Base-by-base conservation (phyloP, 2,113 vertebrate genomes). In the Pardalotus punctatus region DNA sequence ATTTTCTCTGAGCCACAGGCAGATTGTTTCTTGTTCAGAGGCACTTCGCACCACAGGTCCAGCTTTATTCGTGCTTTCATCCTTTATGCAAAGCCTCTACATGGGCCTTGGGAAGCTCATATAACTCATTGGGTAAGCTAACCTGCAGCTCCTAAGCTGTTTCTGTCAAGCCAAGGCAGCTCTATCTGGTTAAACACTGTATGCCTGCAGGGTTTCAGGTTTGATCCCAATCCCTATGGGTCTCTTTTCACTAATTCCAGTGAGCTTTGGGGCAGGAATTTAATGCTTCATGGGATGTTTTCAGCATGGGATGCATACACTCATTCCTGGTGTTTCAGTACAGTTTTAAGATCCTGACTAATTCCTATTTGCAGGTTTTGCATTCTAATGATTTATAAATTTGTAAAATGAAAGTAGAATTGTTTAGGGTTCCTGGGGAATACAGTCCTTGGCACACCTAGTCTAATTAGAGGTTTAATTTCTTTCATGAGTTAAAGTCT, bases 381-480 rank as follows among this genome's bases (percentile, higher is more conserved):
- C 53, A 91, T 91, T 76, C 58, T 92, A 84, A 95, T 94, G 66
- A 64, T 88, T 93, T 78, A 81, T 70, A 77, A 60, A 86, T 96
- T 93, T 73, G 47, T 79, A 70, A 81, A 93, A 91, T 76, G 51
- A 67, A 94, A 73, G 80, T 48, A 65, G 70, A 93, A 50, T 96
- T 93, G 65, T 81, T 62, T 81, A 54, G 69, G 33, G 88, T 91
- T 94, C 76, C 69, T 81, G 62, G 73, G 67, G 77, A 84, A 88
- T 90, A 51, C 70, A 88, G 58, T 80, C 61, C 36, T 83, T 76
- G 78, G 76, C 58, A 77, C 56, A 95, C 93, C 92, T 96, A 90
- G 48, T 86, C 60, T 97, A 96, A 97, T 97, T 96, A 94, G 88
- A 93, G 81, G 88, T 90, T 96, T 94, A 94, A 94, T 97, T 94